Base-by-base conservation (phyloP, 2,888 invertebrate genomes). In the Oscheius myriophilus region DNA sequence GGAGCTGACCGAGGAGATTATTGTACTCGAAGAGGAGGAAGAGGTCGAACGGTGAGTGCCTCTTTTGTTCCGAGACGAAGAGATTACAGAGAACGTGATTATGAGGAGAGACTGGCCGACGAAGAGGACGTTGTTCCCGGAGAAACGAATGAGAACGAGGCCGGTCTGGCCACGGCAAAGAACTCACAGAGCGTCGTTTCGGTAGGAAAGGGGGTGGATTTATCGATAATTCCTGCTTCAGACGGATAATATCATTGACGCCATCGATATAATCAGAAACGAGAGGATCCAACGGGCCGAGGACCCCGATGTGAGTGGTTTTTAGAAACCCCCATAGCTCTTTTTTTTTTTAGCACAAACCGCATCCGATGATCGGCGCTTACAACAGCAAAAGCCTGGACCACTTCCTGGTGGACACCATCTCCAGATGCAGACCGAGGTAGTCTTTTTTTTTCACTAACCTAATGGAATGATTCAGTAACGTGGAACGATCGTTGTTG, bases 181-280 rank as follows among this genome's bases (percentile, higher is more conserved):
- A 94, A 93, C 0, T 90, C 93, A 57, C 93, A 93, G 41, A 71
- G 68, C 41, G 67, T 80, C 49, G 69, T 73, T 90, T 92, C 92
- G 71, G 93, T 93, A 90, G 90, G 67, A 33, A 26, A 39, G 9
- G 18, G 6, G 33, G 21, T 18, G 7, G 14, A 16, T 43, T 25
- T n/a, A 21, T 4, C 14, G 23, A 18, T 54, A 9, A 54, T 33
- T 26, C 25, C 2, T 33, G 14, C 69, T 72, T 33, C 74, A 91
- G 91, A 94, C 95, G 39, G 97, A 97, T 87, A 91, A 92, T 62
- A 91, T 98, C 76, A 89, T 96, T 82, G 96, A 97, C 87, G 95
- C 95, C 78, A 87, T 98, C 64, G 92, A 93, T 68, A 90, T 94
- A 61, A 91, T 91, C 23, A 71, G 86, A 33, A 75, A 77, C 21